Conservation (phyloP, 1,140 invertebrate genomes). For the Diabrotica undecimpunctata region DNA sequence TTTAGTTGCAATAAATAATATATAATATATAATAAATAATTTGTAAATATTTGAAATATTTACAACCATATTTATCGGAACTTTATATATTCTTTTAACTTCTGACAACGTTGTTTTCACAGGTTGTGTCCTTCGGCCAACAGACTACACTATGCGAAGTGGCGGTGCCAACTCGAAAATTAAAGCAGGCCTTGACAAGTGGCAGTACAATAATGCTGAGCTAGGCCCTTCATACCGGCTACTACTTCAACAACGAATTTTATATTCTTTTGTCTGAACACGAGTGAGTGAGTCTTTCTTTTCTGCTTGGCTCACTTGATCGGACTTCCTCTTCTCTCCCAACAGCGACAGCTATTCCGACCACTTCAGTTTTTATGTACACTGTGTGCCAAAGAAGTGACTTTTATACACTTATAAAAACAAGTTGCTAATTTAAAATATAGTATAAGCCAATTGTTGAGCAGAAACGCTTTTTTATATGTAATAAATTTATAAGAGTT, state of each 20-base stretch:
- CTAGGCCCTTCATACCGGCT: constrained; percentile 10
- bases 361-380: background rate
- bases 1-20: no score
- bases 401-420: no score
- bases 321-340: background rate
- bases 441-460: no score
- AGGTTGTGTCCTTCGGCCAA: background rate
- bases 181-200: constrained; percentile 16
- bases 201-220: constrained; percentile 13
- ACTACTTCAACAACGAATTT: constrained; percentile 11
- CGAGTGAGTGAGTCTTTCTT: background rate
- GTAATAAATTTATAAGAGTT: no score
- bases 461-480: no score
- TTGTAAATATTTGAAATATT: no score
- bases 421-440: no score
- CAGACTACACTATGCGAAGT: background rate
- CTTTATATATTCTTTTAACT: background rate
- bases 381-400: no score
- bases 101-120: background rate
- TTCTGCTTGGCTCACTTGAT: constrained; percentile 5
- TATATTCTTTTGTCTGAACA: constrained; percentile 12
- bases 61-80: no score
- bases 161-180: constrained; percentile 10
- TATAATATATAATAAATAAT: no score
- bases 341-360: background rate